Evolutionary conservation across 1,140 invertebrate genomes (phyloP), one percentile per base, ranked within the genome.

Genomic region (Camponotus pennsylvanicus): DNA sequence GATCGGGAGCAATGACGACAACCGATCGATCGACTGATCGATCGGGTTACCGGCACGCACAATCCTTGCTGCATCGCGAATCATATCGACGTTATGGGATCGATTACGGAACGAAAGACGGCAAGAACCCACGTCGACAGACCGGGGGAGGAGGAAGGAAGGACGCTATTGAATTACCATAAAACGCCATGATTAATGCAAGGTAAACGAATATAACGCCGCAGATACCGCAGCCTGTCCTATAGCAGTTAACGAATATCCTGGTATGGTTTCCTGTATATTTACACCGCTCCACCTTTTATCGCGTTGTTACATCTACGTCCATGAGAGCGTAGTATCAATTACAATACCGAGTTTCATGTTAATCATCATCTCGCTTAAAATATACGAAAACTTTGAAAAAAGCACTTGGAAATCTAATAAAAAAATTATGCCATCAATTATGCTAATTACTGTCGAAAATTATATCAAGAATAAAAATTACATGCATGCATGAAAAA

Each of bases 151-250:
- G 67, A 42, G 71, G 77, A 52, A 91, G 89, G 90, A 93, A 92
- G 91, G 91, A 91, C 92, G 92, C 86, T 89, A 94, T 95, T 89
- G 90, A 86, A 90, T 95, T 95, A 94, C 94, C 90, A 94, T 95
- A 95, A 95, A 95, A 94, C 93, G 94, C 93, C 93, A 95, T 95
- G 94, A 95, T 95, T 95, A 95, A 95, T 93, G 93, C 92, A 94
- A 94, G 94, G 94, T 95, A 95, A 95, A 95, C 92, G 94, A 94
- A 95, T 95, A 95, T 94, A 95, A 95, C 92, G 91, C 92, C 87
- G 92, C 87, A 89, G 55, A 83, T 87, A 95, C 94, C 94, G 91
- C 94, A 95, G 92, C 90, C 91, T 94, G 90, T 93, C 94, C 93
- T 93, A 90, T 92, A 94, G 92, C 92, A 93, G 92, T 95, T 94